These are phyloP conservation scores for Cephalopterus ornatus DNA, from an alignment of 2,113 vertebrate species.

Conservation along the genomic window DNA sequence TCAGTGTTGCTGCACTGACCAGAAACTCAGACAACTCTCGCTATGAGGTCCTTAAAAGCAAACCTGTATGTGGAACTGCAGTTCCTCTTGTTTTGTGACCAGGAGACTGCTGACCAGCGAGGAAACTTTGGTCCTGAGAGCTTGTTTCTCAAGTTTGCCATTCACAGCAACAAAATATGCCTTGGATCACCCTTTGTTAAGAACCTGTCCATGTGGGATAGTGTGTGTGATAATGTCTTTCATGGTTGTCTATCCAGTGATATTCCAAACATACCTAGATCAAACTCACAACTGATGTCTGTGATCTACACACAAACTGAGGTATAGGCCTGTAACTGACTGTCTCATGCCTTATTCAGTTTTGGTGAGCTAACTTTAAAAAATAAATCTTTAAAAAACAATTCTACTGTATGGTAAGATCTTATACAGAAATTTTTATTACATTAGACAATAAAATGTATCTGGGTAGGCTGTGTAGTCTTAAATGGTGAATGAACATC, in stretches of 20 bases:
- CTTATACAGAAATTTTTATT: background rate
- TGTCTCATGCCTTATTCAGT: background rate
- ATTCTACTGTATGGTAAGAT: background rate
- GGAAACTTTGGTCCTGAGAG: background rate
- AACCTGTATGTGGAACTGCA: background rate
- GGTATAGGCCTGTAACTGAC: background rate
- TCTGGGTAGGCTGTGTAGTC: background rate
- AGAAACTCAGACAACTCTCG: fast-evolving
- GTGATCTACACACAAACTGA: background rate
- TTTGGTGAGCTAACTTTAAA: background rate
- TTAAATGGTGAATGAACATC: background rate
- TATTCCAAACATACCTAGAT: background rate
- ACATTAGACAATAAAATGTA: background rate
- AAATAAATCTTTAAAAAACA: background rate
- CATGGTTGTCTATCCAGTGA: background rate
- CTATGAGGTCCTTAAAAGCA: background rate
- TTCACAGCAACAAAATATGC: background rate
- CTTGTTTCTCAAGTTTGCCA: background rate
- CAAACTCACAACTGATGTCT: background rate
- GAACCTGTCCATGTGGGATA: background rate
- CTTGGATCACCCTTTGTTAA: background rate
- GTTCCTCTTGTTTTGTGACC: background rate
- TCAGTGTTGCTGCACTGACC: background rate
- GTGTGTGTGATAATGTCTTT: background rate
- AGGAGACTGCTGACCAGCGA: background rate